Evolutionary conservation across 1,140 invertebrate genomes (phyloP).

Genomic region (Calosoma granatense): DNA sequence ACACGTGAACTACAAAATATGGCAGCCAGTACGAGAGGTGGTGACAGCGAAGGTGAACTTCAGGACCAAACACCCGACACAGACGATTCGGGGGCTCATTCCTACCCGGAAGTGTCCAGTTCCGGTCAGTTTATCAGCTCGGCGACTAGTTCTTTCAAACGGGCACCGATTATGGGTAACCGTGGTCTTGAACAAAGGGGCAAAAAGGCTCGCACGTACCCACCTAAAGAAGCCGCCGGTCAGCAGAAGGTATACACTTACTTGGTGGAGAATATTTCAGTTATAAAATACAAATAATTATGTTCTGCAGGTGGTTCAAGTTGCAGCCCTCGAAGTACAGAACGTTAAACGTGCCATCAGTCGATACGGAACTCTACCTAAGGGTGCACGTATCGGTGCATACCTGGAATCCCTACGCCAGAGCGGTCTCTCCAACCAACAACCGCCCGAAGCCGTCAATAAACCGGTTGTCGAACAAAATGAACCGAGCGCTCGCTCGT

Average conservation of each 20-base stretch:
- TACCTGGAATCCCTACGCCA: slow-evolving; percentile 86
- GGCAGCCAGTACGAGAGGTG: slow-evolving; percentile 37
- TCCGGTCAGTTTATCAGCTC: slow-evolving; percentile 26
- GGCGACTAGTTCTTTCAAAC: slow-evolving; percentile 40
- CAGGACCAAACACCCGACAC: slow-evolving; percentile 53
- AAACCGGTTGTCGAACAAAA: slow-evolving; percentile 19
- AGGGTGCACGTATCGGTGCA: slow-evolving; percentile 88
- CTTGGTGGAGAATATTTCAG: not conserved
- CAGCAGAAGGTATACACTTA: not conserved
- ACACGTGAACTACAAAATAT: slow-evolving; percentile 40
- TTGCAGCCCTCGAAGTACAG: slow-evolving; percentile 88
- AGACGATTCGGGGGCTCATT: slow-evolving; percentile 47
- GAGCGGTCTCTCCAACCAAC: slow-evolving; percentile 51
- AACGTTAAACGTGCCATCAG: slow-evolving; percentile 94
- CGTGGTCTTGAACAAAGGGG: slow-evolving; percentile 37
- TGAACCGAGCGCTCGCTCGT: slow-evolving; percentile 21
- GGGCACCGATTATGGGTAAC: slow-evolving; percentile 44
- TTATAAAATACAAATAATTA: slow-evolving; percentile 8
- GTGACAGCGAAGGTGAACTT: slow-evolving; percentile 48
- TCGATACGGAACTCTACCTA: slow-evolving; percentile 92
- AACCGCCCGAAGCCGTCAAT: slow-evolving; percentile 25
- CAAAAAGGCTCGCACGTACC: slow-evolving; percentile 47
- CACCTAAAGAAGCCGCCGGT: slow-evolving; percentile 34
- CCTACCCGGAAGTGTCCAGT: slow-evolving; percentile 35
- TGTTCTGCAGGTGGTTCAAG: slow-evolving; percentile 45